Percentiles rank a stretch among this genome's conserved stretches.
Conservation (phyloP, 2,888 invertebrate genomes). For the Ferdinandea cuprea region DNA sequence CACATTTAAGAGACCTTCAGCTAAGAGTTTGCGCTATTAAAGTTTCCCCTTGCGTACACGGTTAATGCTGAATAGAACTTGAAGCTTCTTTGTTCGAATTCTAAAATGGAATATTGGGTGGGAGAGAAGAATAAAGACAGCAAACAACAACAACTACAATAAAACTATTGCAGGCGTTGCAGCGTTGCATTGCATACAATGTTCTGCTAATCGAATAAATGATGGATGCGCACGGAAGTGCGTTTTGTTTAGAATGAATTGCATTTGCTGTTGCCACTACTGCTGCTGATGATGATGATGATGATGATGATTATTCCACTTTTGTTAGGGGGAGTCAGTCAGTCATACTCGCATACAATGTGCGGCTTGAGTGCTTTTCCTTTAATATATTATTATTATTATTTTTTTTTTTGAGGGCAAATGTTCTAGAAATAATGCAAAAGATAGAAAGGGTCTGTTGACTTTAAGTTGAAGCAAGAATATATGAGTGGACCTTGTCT, state of each 20-base stretch:
- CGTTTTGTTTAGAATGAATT: constrained; percentile 58
- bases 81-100: constrained; percentile 19
- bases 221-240: constrained; percentile 58
- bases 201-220: constrained; percentile 42
- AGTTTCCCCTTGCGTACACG: constrained; percentile 6
- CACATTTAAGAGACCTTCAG: constrained; percentile 33
- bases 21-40: constrained; percentile 5
- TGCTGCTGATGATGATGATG: no score
- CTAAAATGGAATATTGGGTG: constrained; percentile 4
- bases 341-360: neutral
- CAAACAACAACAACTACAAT: neutral
- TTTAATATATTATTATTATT: no score
- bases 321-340: neutral
- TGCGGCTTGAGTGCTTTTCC: neutral
- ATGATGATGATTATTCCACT: neutral
- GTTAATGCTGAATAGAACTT: constrained; percentile 20
- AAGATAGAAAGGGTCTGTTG: neutral
- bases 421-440: neutral
- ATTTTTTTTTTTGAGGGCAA: neutral
- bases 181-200: constrained; percentile 12
- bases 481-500: neutral
- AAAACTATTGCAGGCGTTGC: neutral
- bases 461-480: neutral
- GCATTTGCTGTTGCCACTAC: no score
- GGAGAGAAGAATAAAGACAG: constrained; percentile 21